Evolutionary conservation across 2,888 invertebrate species (phyloP).

Genomic region (Empis livida): DNA sequence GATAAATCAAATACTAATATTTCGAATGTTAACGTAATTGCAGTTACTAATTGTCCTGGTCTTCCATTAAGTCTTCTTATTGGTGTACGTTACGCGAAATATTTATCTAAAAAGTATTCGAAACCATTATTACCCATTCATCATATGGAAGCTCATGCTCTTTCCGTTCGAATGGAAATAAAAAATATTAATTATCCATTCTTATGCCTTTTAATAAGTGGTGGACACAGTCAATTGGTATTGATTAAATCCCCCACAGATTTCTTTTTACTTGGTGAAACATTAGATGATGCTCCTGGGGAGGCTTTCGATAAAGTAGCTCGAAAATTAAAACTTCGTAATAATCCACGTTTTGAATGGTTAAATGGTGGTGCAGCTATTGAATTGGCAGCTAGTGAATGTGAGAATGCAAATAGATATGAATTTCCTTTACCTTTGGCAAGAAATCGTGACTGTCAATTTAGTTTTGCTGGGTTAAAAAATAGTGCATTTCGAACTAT

Average conservation of each 20-base stretch:
- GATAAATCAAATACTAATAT: constrained; percentile 43
- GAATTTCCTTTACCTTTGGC: constrained; percentile 52
- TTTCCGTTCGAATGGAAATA: constrained; percentile 67
- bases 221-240: constrained; percentile 79
- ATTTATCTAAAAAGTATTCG: constrained; percentile 48
- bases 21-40: constrained; percentile 69
- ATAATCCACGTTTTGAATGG: constrained; percentile 47
- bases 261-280: constrained; percentile 67
- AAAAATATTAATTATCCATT: constrained; percentile 66
- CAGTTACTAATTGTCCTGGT: constrained; percentile 81
- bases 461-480: constrained; percentile 79
- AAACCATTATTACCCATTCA: constrained; percentile 91
- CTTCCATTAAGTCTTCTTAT: constrained; percentile 55
- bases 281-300: constrained; percentile 80
- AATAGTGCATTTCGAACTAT: constrained; percentile 45
- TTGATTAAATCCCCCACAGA: constrained; percentile 59
- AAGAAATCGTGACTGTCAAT: constrained; percentile 65
- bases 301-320: constrained; percentile 91
- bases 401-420: constrained; percentile 51
- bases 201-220: constrained; percentile 79
- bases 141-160: constrained; percentile 98
- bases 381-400: constrained; percentile 60
- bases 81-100: constrained; percentile 71
- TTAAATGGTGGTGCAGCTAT: constrained; percentile 76
- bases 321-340: constrained; percentile 67